Conservation (phyloP, 2,113 vertebrate species). For the Gavialis gangeticus region DNA sequence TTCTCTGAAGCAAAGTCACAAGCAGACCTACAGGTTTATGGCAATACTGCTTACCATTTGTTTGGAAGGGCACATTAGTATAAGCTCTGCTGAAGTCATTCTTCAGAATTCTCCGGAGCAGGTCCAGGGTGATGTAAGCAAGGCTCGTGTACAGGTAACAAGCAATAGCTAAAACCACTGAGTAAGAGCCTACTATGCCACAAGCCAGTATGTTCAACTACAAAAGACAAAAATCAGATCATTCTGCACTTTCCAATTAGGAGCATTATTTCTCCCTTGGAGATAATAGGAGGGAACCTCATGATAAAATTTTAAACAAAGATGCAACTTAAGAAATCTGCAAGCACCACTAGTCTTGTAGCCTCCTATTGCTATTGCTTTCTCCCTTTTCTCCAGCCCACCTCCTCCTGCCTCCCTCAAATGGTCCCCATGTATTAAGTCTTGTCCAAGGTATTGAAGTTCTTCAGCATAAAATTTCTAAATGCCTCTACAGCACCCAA, state of each 20-base stretch:
- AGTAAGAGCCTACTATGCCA: constrained; percentile 87
- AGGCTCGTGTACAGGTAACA: constrained; percentile 93
- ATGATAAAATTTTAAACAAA: not conserved
- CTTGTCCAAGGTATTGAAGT: no score
- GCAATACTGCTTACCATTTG: constrained; percentile 84
- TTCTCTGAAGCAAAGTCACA: no score
- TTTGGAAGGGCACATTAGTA: constrained; percentile 89
- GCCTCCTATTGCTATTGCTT: no score
- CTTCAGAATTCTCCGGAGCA: constrained; percentile 90
- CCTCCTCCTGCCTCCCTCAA: no score
- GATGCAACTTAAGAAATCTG: not conserved
- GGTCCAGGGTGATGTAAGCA: constrained; percentile 89
- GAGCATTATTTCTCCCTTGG: not conserved
- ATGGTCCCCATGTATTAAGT: no score
- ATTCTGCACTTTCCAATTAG: not conserved
- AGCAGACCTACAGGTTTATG: no score
- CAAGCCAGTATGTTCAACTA: constrained; percentile 93
- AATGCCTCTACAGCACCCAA: not conserved
- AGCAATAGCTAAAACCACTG: constrained; percentile 85
- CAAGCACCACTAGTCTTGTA: not conserved
- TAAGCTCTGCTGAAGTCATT: constrained; percentile 83
- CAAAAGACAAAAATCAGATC: constrained; percentile 8
- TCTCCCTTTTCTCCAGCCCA: no score
- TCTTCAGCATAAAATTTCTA: no score
- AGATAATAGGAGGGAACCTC: not conserved